phyloP scores from a whole-genome alignment of 2,113 vertebrate species.

The Panurus biarmicus region DNA sequence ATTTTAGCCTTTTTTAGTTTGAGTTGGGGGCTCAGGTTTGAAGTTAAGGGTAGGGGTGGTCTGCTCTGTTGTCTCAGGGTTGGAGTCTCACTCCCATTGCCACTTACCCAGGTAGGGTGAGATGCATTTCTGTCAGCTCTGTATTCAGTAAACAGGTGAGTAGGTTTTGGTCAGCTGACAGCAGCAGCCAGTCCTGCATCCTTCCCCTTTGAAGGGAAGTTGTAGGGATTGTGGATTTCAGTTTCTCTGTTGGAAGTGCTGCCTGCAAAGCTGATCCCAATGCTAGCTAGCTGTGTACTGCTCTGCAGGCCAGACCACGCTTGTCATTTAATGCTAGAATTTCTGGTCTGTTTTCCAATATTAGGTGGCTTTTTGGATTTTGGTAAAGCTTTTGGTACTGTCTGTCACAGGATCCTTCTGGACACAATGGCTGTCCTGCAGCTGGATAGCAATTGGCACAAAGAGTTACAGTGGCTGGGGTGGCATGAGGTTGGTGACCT shows the following conservation, averaged over 20 bases:
- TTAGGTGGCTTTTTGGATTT: background rate
- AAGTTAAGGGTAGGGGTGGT: background rate
- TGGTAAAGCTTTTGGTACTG: background rate
- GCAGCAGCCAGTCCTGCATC: background rate
- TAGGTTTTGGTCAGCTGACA: background rate
- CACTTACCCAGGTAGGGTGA: background rate
- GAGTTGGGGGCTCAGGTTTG: background rate
- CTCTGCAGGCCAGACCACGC: background rate
- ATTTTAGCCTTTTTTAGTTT: background rate
- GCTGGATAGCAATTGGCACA: background rate
- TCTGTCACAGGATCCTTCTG: background rate
- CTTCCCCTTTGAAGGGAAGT: background rate
- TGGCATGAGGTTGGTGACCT: background rate
- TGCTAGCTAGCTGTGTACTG: background rate
- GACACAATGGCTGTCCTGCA: background rate
- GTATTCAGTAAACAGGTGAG: background rate
- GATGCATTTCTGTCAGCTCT: background rate
- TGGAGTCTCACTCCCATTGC: background rate
- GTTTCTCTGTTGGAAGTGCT: background rate
- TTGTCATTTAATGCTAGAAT: background rate
- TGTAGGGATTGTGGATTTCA: background rate
- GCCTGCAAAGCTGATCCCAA: background rate
- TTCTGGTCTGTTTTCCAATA: background rate
- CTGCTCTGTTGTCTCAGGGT: background rate
- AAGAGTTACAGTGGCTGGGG: background rate